These are phyloP conservation scores for Neotragus moschatus DNA, from an alignment of 2,113 vertebrate species.

Conservation along the genomic window DNA sequence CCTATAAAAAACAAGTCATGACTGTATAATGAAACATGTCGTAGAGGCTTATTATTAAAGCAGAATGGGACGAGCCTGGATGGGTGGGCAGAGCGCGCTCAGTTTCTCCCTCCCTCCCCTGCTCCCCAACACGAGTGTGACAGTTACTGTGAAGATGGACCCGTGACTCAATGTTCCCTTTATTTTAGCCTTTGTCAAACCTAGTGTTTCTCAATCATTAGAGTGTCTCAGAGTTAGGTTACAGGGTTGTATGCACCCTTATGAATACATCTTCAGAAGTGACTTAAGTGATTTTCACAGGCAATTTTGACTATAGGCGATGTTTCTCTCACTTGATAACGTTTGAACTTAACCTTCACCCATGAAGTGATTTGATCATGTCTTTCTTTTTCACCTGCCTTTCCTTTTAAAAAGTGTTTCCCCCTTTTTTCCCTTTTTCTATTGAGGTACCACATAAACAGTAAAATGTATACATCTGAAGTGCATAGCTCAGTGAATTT, in stretches of 20 bases:
- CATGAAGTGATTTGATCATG: not conserved
- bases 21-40: not conserved
- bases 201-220: not conserved
- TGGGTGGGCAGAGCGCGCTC: not conserved
- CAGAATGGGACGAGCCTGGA: not conserved
- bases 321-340: not conserved
- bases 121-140: not conserved
- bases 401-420: not conserved
- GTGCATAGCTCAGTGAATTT: not conserved
- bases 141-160: not conserved
- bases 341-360: not conserved
- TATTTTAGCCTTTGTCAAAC: not conserved
- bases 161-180: not conserved
- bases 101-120: not conserved
- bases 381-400: not conserved
- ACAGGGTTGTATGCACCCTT: not conserved
- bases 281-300: not conserved
- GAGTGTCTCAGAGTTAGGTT: fast-evolving
- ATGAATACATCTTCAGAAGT: not conserved
- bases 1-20: not conserved
- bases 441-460: not conserved
- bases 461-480: not conserved
- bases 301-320: not conserved
- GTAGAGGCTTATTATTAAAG: not conserved
- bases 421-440: not conserved